Conservation (phyloP, 2,113 vertebrate species). For the Neodontobutis hainanensis region DNA sequence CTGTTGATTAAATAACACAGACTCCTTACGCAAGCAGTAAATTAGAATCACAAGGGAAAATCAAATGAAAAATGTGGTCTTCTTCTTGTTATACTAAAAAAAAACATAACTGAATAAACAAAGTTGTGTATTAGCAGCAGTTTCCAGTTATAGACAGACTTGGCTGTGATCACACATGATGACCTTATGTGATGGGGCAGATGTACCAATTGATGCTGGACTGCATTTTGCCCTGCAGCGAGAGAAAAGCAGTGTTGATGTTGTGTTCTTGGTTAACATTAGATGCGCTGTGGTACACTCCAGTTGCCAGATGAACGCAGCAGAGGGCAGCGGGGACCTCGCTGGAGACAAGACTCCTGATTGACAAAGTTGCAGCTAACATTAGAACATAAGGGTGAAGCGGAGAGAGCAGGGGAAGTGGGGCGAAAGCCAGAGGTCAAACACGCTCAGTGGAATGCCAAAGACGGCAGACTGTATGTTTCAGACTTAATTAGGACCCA, state of each 20-base stretch:
- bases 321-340: conserved; percentile 35
- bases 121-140: too few relatives aligned
- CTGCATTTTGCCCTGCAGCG: conserved; percentile 12
- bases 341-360: conserved; percentile 37
- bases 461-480: conserved; percentile 27
- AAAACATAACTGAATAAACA: too few relatives aligned
- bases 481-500: conserved; percentile 44
- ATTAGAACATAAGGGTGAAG: conserved; percentile 31
- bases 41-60: too few relatives aligned
- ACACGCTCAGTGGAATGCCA: conserved; percentile 34
- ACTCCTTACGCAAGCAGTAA: too few relatives aligned
- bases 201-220: conserved; percentile 3
- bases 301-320: conserved; percentile 51
- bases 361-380: conserved; percentile 52
- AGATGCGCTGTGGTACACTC: conserved; percentile 39
- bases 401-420: not conserved
- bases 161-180: too few relatives aligned
- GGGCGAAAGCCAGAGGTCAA: conserved; percentile 32
- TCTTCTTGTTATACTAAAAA: too few relatives aligned
- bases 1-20: too few relatives aligned
- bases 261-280: conserved; percentile 52
- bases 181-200: too few relatives aligned
- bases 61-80: too few relatives aligned
- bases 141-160: too few relatives aligned
- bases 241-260: conserved; percentile 38